These are phyloP conservation scores for Drosophila stalkeri DNA, from an alignment of 2,888 invertebrate species.

Conservation along the genomic window DNA sequence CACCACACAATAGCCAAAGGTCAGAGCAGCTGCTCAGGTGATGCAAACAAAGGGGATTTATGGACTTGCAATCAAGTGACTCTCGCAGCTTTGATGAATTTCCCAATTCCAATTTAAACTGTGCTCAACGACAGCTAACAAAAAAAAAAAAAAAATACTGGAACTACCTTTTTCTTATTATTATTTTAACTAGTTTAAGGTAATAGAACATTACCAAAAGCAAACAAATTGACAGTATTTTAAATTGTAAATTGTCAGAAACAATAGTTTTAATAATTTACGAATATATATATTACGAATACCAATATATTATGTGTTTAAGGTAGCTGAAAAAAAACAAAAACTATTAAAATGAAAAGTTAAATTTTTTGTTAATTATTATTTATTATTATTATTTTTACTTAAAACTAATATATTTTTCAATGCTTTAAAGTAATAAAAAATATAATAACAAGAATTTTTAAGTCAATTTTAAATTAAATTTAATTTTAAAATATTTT, in stretches of 20 bases:
- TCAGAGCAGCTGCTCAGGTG: conserved; percentile 28
- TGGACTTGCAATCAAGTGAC: conserved; percentile 17
- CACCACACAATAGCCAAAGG: conserved; percentile 40
- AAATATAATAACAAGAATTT: too few species aligned
- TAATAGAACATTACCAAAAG: not conserved
- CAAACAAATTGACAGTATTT: conserved; percentile 2
- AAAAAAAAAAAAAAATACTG: not conserved
- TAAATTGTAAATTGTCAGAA: not conserved
- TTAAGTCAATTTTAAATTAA: too few species aligned
- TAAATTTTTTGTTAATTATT: not conserved
- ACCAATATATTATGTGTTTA: not conserved
- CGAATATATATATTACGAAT: too few species aligned
- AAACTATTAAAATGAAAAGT: not conserved
- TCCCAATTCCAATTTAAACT: not conserved
- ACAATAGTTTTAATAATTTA: not conserved
- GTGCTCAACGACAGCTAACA: not conserved
- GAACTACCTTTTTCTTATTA: not conserved
- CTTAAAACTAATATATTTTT: too few species aligned
- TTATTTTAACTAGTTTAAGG: conserved; percentile 2
- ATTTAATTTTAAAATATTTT: too few species aligned
- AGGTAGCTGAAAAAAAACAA: not conserved
- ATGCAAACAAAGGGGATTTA: conserved; percentile 13
- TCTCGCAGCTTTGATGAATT: not conserved
- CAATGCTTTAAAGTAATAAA: too few species aligned
- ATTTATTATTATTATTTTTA: not conserved